Evolutionary conservation across 1,140 invertebrate genomes (phyloP), one percentile per base, ranked within the genome.

Genomic region (Melipona quadrifasciata): DNA sequence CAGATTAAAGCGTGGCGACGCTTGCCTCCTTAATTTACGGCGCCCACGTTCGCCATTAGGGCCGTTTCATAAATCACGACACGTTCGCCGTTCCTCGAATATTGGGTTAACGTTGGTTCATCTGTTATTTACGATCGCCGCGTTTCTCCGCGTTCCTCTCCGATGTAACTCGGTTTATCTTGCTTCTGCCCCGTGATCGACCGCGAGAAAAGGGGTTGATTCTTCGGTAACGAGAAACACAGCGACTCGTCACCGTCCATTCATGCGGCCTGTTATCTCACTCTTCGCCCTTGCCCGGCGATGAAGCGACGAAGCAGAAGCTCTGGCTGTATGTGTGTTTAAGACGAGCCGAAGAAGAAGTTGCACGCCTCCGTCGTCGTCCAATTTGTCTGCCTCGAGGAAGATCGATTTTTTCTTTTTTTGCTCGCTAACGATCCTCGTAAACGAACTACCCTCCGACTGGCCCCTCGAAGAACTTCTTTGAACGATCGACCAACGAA

Each of bases 401-500:
- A 16, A 51, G 76, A 84, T 79, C 67, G 74, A 71, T 84, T 27
- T 47, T 8, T 8, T 3, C 19, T 17, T 47, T 8, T 47, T 10
- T 51, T 34, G 3, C n/a, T 71, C 51, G 76, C 77, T 55, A 55
- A 47, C 55, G 78, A 85, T 82, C 80, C 79, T 76, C 57, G 84
- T 73, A 61, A 85, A 76, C 78, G 51, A 77, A 76, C 75, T 47
- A 78, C 74, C 53, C 55, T 61, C 39, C 24, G 16, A 31, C 16
- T 2, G 19, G 27, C 74, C 81, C 64, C 61, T 84, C 75, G 67
- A 34, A 61, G 82, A 86, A 84, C 53, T 61, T 75, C 55, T 76
- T 75, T 74, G 75, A 90, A 89, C 82, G 84, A 86, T 83, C 82
- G 85, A 85, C 86, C 78, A 79, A 79, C 86, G 71, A 12, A 61